Evolutionary conservation across 2,888 invertebrate genomes (phyloP).

Genomic region (Ophonus ardosiacus): DNA sequence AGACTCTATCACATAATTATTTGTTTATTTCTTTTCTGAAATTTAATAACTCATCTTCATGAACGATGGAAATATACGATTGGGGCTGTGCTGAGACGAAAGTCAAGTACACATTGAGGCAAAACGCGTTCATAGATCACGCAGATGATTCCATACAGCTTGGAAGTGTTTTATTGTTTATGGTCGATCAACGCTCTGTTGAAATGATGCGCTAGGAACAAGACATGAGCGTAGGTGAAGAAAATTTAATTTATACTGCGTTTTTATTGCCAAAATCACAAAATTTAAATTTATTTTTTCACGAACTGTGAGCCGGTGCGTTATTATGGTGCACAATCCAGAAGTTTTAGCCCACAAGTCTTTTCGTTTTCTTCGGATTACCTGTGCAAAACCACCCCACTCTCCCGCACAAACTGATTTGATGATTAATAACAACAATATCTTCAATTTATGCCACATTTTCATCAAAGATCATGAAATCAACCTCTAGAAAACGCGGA

Average conservation of each 20-base stretch:
- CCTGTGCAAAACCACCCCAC: no score
- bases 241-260: background rate
- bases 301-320: no score
- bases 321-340: no score
- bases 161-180: constrained; percentile 33
- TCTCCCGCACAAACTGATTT: no score
- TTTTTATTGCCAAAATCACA: no score
- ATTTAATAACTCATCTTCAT: background rate
- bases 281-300: no score
- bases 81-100: background rate
- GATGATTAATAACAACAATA: no score
- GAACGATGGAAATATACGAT: background rate
- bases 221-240: background rate
- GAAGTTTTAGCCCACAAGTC: no score
- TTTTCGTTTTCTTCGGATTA: no score
- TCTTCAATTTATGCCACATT: no score
- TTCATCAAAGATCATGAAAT: no score
- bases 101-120: constrained; percentile 21
- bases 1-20: background rate
- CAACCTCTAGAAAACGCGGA: no score
- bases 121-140: constrained; percentile 25
- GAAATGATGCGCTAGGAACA: constrained; percentile 24
- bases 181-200: constrained; percentile 9
- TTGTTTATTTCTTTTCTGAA: background rate
- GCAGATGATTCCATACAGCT: constrained; percentile 7